Base-by-base conservation (phyloP, 2,113 vertebrate species). In the Rhinogobius similis region DNA sequence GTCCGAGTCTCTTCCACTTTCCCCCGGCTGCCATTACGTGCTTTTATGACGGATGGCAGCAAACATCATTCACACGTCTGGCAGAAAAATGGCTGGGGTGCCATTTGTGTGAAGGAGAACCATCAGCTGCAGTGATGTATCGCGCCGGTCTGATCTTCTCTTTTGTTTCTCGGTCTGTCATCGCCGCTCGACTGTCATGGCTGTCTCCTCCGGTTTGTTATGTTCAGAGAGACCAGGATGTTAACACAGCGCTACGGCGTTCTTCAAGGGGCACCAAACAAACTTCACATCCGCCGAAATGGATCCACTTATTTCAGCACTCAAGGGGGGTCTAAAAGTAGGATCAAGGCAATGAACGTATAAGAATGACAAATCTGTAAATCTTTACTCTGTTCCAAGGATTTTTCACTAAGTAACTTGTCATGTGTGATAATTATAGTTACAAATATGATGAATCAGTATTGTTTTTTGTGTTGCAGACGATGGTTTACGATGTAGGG, bases 41-140 rank as follows among this genome's bases (percentile, higher is more conserved):
- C 74, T 84, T 83, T 84, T 79, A 82, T 91, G 91, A 93, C 86
- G 83, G 89, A 93, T 91, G 83, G 72, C 79, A 70, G 86, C 83
- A 84, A 90, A 85, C 86, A 89, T 92, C 86, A 82, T 91, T 93
- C 92, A 91, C 86, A 87, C 85, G 68, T 90, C 84, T 89, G 76
- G 64, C 73, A 88, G 90, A 88, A 82, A 90, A 92, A 92, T 90
- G 80, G 89, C 85, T 79, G 3, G 29, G 71, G 84, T 89, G 89
- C 84, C 86, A 87, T 91, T 89, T 88, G 83, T 87, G 87, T 86
- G 90, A 91, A 86, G 86, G 88, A 86, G 88, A 91, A 89, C 81
- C 85, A 92, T 91, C 84, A 86, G 84, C 83, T 68, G 62, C 63
- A 43, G 64, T 87, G 88, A 89, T 84, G 39, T 79, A 86, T 87